Conservation (phyloP, 92 coral and sea anemone genomes). For the Phenganax subtilis region DNA sequence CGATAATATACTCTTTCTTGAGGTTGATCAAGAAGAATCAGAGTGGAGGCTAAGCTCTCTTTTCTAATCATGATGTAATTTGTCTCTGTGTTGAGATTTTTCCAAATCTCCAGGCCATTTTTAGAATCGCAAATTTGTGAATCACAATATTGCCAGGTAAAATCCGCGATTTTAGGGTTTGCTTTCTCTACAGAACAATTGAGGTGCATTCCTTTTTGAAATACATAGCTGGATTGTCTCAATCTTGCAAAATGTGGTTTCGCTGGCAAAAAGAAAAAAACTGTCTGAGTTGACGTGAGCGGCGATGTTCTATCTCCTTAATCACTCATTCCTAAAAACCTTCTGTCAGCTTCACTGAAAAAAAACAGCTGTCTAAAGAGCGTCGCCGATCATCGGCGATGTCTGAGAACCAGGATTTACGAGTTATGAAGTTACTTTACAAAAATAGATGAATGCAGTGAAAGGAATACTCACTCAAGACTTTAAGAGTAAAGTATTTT, state of each 20-base stretch:
- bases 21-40: slow-evolving; percentile 2
- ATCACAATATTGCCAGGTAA: slow-evolving; percentile 9
- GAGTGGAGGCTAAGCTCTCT: not conserved
- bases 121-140: not conserved
- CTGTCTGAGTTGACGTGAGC: not conserved
- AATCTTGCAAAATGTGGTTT: slow-evolving; percentile 1
- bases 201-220: slow-evolving; percentile 9
- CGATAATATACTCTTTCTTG: not conserved
- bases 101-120: not conserved
- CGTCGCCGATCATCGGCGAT: no score
- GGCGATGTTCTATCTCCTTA: no score
- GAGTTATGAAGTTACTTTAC: not conserved
- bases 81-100: not conserved
- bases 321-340: no score
- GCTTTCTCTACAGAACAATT: slow-evolving; percentile 11
- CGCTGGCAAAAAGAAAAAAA: not conserved
- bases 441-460: no score
- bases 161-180: not conserved
- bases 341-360: no score
- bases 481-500: not conserved
- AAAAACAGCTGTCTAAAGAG: no score
- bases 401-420: not conserved
- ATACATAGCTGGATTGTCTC: not conserved
- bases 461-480: slow-evolving; percentile 8
- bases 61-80: not conserved